These are phyloP conservation scores for Pecten maximus DNA, from an alignment of 2,888 invertebrate genomes.

Conservation along the genomic window DNA sequence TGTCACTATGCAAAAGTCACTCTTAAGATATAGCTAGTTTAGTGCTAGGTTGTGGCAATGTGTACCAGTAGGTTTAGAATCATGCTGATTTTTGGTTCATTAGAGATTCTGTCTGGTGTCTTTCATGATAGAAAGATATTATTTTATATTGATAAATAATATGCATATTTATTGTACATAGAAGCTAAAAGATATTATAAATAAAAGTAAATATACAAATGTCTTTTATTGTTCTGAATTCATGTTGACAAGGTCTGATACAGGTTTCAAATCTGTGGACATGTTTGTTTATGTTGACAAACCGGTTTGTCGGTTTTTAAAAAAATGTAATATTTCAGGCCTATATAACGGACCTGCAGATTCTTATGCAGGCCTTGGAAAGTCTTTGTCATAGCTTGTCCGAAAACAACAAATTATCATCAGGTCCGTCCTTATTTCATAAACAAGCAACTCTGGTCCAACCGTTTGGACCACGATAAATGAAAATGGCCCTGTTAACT, in stretches of 20 bases:
- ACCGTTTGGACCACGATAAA: no score
- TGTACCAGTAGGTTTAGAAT: not conserved
- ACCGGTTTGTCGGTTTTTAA: no score
- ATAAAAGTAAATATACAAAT: not conserved
- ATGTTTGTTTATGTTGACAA: no score
- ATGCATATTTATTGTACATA: constrained; percentile 30
- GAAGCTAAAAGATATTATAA: not conserved
- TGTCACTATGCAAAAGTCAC: not conserved
- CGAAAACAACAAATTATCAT: no score
- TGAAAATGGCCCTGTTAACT: no score
- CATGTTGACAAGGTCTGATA: not conserved
- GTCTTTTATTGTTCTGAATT: not conserved
- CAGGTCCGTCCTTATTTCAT: no score
- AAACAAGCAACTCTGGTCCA: no score
- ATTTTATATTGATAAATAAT: not conserved
- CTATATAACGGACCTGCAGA: no score
- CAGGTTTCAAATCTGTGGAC: not conserved
- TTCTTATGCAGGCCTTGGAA: no score
- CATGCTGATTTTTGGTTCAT: not conserved
- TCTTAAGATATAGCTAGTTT: not conserved
- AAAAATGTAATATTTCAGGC: no score
- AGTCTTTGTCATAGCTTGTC: no score
- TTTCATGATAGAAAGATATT: not conserved
- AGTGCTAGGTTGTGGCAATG: not conserved
- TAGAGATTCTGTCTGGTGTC: not conserved